phyloP scores from a whole-genome alignment of 2,797 vertebrate genomes.

The Coranthus polyacanthus region DNA sequence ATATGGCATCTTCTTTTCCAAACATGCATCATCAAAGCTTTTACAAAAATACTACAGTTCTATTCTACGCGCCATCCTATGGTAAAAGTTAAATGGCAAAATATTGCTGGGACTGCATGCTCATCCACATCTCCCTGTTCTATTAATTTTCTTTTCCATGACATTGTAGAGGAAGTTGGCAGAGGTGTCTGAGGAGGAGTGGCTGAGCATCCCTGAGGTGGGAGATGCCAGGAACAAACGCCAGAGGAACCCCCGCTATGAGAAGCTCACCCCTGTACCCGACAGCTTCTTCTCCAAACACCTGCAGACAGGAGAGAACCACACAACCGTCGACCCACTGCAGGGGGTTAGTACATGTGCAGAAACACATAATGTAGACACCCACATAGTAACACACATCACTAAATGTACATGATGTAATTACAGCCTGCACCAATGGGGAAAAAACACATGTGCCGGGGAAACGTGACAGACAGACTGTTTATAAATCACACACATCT shows the following conservation, averaged over 20 bases:
- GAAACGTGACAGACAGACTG: too few species aligned
- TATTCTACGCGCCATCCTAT: background rate
- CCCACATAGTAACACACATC: too few species aligned
- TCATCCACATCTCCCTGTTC: background rate
- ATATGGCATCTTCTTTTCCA: too few species aligned
- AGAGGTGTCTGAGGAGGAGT: slow-evolving; percentile 97
- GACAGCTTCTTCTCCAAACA: slow-evolving; percentile 99
- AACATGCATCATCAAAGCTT: too few species aligned
- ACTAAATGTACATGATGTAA: slow-evolving; percentile 38
- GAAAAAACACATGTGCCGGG: too few species aligned
- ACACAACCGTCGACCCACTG: slow-evolving; percentile 93
- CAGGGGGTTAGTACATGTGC: slow-evolving; percentile 87
- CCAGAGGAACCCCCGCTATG: slow-evolving; percentile 96
- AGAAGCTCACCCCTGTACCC: slow-evolving; percentile 97
- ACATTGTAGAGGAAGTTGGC: slow-evolving; percentile 91
- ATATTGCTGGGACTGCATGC: background rate
- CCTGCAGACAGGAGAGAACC: slow-evolving; percentile 93
- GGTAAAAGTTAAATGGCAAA: background rate
- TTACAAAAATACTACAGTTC: too few species aligned
- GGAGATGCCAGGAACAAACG: slow-evolving; percentile 98
- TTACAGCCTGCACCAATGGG: slow-evolving; percentile 14
- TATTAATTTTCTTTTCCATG: background rate
- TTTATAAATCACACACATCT: too few species aligned
- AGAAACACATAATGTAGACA: background rate
- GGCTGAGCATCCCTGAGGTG: slow-evolving; percentile 98